A percentile compares a stretch with the other conserved stretches of the same genome.
Evolutionary conservation across 2,888 invertebrate species (phyloP).

Genomic region (Parnassius apollo): DNA sequence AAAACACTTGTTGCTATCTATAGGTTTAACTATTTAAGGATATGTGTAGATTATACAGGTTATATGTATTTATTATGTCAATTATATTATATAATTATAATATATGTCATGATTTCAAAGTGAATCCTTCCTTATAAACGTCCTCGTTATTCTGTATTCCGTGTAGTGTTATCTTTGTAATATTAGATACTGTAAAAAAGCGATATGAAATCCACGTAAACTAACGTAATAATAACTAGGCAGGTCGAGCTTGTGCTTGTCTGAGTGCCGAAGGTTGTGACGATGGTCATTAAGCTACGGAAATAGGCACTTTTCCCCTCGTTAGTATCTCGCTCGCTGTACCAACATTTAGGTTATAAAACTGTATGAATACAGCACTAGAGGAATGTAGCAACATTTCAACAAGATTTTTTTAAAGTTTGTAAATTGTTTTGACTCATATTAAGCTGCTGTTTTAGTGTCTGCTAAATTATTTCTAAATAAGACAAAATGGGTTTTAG

Average conservation of each 20-base stretch:
- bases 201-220: conserved; percentile 2
- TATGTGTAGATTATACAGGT: no score
- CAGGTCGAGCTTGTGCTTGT: conserved; percentile 27
- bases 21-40: no score
- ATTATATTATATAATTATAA: no score
- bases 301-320: conserved; percentile 81
- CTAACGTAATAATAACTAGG: conserved; percentile 24
- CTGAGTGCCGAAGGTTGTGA: conserved; percentile 53
- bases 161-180: no score
- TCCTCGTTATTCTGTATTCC: no score
- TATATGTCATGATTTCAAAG: no score
- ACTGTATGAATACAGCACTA: conserved; percentile 33
- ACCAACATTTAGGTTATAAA: conserved; percentile 45
- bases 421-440: background rate
- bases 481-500: no score
- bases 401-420: background rate
- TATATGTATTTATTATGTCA: no score
- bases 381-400: background rate
- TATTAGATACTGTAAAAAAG: background rate
- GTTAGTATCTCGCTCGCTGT: conserved; percentile 70
- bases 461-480: no score
- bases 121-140: no score
- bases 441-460: background rate
- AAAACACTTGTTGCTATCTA: no score
- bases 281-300: conserved; percentile 75